These are phyloP conservation scores for Solea solea DNA, from an alignment of 2,113 vertebrate genomes.

Conservation along the genomic window DNA sequence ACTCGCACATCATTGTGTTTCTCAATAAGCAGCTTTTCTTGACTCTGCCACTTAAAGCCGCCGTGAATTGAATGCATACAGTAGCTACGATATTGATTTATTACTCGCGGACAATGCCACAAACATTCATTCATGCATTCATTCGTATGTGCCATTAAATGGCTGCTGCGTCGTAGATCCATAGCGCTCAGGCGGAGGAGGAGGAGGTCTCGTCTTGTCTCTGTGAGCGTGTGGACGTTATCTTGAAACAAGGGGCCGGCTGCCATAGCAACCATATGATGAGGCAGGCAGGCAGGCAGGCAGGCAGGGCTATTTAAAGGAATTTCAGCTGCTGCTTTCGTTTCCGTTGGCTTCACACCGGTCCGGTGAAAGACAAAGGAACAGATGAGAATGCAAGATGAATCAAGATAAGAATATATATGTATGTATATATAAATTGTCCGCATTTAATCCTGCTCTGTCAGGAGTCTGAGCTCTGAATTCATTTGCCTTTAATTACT, in stretches of 20 bases:
- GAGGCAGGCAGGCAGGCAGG: conserved; percentile 49
- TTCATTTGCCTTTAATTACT: conserved; percentile 1
- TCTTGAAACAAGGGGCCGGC: conserved; percentile 74
- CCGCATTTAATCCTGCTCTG: neutral
- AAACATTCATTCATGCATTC: neutral
- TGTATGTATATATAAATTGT: neutral
- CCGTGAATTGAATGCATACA: neutral
- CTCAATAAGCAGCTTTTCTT: conserved; percentile 8
- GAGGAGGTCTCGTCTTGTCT: conserved; percentile 8
- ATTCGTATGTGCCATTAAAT: conserved; percentile 44
- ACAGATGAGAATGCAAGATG: conserved; percentile 28
- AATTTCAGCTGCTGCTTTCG: conserved; percentile 75
- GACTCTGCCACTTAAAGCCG: neutral
- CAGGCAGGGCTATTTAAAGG: conserved; percentile 79
- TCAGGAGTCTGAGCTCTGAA: neutral
- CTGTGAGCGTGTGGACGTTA: conserved; percentile 70
- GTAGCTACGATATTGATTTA: conserved; percentile 34
- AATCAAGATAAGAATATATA: conserved; percentile 2
- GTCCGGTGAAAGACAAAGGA: conserved; percentile 69
- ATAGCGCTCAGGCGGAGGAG: conserved; percentile 70
- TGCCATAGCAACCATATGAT: conserved; percentile 82
- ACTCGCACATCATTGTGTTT: neutral
- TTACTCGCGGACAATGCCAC: conserved; percentile 14
- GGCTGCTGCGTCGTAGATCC: conserved; percentile 51
- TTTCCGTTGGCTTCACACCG: conserved; percentile 65